A percentile compares a stretch with the other conserved stretches of the same genome.
Conservation (phyloP, 2,113 vertebrate species). For the Potamarius usumacintae region DNA sequence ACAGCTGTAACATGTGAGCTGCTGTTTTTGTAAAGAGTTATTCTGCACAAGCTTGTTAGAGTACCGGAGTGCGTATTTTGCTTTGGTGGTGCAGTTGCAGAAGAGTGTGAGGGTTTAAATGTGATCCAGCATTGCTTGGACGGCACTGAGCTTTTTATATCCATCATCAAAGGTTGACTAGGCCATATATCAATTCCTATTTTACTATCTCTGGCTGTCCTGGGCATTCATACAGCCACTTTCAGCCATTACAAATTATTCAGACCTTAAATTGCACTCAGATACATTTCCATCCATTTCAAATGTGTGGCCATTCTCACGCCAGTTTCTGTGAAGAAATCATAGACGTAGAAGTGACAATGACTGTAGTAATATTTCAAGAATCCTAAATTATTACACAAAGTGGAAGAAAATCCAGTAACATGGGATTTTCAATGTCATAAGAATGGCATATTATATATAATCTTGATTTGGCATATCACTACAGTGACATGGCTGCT, state of each 20-base stretch:
- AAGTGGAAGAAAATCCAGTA: slow-evolving; percentile 11
- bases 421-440: background rate
- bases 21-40: too few species aligned
- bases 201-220: slow-evolving; percentile 25
- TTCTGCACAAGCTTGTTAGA: too few species aligned
- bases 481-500: too few species aligned
- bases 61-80: too few species aligned
- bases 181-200: slow-evolving; percentile 31
- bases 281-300: background rate
- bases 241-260: background rate
- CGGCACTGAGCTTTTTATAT: slow-evolving; percentile 25
- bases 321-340: background rate
- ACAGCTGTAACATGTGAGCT: too few species aligned
- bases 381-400: background rate
- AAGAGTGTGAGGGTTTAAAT: slow-evolving; percentile 4
- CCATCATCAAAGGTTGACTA: slow-evolving; percentile 35
- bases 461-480: too few species aligned
- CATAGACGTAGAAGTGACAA: too few species aligned
- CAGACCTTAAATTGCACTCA: slow-evolving; percentile 9
- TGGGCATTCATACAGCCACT: slow-evolving; percentile 16
- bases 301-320: background rate
- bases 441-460: too few species aligned
- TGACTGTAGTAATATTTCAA: slow-evolving; percentile 13
- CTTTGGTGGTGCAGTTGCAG: background rate
- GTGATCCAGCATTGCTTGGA: slow-evolving; percentile 21